Evolutionary conservation across 2,113 vertebrate species (phyloP), one percentile per base, ranked within the genome.

Genomic region (Felis chaus): DNA sequence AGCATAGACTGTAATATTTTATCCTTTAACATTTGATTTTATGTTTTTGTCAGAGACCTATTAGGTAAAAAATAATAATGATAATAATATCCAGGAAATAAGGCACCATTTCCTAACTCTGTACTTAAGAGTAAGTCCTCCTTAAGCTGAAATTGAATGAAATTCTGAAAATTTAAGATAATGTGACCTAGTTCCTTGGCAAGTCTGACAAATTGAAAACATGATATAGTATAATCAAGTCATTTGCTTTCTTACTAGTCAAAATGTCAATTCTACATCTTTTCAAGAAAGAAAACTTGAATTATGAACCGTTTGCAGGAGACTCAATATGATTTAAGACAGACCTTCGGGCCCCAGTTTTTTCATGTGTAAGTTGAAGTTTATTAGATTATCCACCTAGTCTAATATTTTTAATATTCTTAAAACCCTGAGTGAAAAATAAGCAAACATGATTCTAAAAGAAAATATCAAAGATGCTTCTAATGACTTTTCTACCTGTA

Each of bases 111-210:
- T 31, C 8, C 11, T 85, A 90, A 92, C 3, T 73, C 23, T 88
- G 79, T 63, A 36, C 23, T 89, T 81, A 91, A 25, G 5, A 33
- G 8, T 61, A 82, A 63, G 23, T 65, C 25, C 4, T 27, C 15
- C 11, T 48, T 68, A 78, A 39, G 12, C n/a, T 95, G 41, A 85
- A 15, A 36, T 3, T 80, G 48, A 92, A 82, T 95, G 18, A 91
- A 78, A 90, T 94, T 76, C n/a, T 91, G 45, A 82, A 93, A 95
- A 63, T 39, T 78, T 27, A 41, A 87, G 50, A 66, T 95, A 88
- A 25, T 50, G 9, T 69, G 21, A 90, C 3, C 6, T 50, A 29
- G 18, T 68, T 83, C 91, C 69, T 61, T 89, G 48, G 39, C 23
- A 93, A 87, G 19, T 55, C 18, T 73, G 63, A 92, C 48, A 65